Evolutionary conservation across 2,113 vertebrate species (phyloP), one percentile per base, ranked within the genome.

Genomic region (Tupaia chinensis): DNA sequence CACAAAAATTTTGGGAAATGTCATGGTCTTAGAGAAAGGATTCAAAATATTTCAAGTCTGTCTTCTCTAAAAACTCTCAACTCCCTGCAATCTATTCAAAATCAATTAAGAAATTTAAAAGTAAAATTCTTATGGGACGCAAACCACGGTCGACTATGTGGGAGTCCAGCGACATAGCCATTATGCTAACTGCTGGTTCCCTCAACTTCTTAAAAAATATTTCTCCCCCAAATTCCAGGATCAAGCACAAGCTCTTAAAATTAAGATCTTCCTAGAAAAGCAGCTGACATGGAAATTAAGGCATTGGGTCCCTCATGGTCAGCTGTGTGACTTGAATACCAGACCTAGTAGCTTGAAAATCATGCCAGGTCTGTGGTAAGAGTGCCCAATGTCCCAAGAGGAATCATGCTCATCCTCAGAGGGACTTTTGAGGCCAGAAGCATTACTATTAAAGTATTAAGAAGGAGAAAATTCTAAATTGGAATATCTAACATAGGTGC

Each of bases 21-120:
- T 17, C 70, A 63, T 10, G 7, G n/a, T 79, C 19, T 66, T 83
- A 16, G 80, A 83, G 72, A 93, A 79, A 90, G 61, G 14, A n/a
- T 74, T 88, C 65, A 65, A 29, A 22, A 34, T 1, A 44, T 74
- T 91, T 73, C 32, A 34, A 72, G 44, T 78, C 32, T 87, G 17
- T 22, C 7, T 76, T 61, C 27, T 58, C 54, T 66, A 88, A 87
- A 93, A 88, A 76, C 74, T 90, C 91, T 63, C 87, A 80, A 63
- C 32, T 8, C 72, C 13, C 82, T 56, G 3, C 7, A 78, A 88
- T 88, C 34, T 32, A 91, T 65, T 91, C 65, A 76, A 81, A 93
- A 76, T 66, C n/a, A 92, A 77, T 76, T 58, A 65, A 77, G 54
- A 60, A 20, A 78, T 68, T 63, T 93, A 63, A 93, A 93, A 69